Percentiles rank a stretch among this genome's conserved stretches.
phyloP scores from a whole-genome alignment of 2,797 vertebrate species.

The Apogon talboti region DNA sequence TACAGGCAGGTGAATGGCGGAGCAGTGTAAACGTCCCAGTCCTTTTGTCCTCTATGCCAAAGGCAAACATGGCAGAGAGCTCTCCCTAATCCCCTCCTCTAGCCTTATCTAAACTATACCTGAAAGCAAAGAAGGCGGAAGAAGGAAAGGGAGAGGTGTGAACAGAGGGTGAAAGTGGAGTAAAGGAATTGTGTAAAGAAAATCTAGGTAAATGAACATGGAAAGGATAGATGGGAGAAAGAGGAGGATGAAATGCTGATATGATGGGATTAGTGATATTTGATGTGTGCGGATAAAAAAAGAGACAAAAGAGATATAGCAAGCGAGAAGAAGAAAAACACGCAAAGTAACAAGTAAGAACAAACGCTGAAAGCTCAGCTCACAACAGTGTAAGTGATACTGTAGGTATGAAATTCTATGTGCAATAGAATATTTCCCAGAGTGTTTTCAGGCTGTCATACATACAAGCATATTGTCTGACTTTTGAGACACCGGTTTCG shows the following conservation, averaged over 20 bases:
- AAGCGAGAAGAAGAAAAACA: slow-evolving; percentile 4
- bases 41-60: slow-evolving; percentile 76
- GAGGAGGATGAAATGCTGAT: slow-evolving; percentile 13
- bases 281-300: slow-evolving; percentile 14
- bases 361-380: neutral
- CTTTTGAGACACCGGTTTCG: neutral
- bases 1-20: slow-evolving; percentile 62
- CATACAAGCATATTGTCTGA: neutral
- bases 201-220: neutral
- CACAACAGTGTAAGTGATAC: neutral
- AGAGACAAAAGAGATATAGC: neutral
- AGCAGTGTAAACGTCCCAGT: slow-evolving; percentile 59
- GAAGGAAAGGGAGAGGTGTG: slow-evolving; percentile 31
- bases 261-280: slow-evolving; percentile 7
- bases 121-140: slow-evolving; percentile 53
- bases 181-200: neutral
- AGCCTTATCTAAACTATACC: slow-evolving; percentile 75
- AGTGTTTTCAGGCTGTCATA: neutral
- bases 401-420: neutral
- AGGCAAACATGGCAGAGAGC: slow-evolving; percentile 75
- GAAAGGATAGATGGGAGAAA: slow-evolving; percentile 6
- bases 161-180: slow-evolving; percentile 17
- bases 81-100: slow-evolving; percentile 67
- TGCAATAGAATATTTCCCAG: neutral
- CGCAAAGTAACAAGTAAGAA: neutral